phyloP scores from a whole-genome alignment of 2,888 invertebrate species.

The Eupeodes luniger region DNA sequence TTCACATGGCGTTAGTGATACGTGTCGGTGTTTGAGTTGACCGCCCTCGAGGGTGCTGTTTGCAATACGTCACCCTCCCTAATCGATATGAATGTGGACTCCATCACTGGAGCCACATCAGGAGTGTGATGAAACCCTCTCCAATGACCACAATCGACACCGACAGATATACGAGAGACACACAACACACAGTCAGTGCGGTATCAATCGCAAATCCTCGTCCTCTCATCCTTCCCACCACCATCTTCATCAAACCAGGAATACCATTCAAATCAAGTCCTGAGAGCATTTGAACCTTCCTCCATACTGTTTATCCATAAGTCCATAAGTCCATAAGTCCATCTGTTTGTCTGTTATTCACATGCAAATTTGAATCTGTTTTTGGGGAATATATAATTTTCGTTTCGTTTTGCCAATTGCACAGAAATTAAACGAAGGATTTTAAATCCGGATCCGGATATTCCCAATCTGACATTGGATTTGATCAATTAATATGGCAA shows the following conservation, averaged over 20 bases:
- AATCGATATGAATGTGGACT: slow-evolving; percentile 41
- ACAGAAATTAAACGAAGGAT: slow-evolving; percentile 29
- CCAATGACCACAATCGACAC: slow-evolving; percentile 71
- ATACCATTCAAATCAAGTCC: slow-evolving; percentile 36
- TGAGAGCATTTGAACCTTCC: not conserved
- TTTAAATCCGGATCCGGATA: slow-evolving; percentile 74
- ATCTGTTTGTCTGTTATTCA: slow-evolving; percentile 53
- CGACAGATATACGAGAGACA: slow-evolving; percentile 28
- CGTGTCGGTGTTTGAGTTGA: slow-evolving; percentile 44
- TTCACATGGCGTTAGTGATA: slow-evolving; percentile 77
- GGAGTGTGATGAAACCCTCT: slow-evolving; percentile 28
- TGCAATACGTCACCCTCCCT: slow-evolving; percentile 45
- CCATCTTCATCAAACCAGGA: not conserved
- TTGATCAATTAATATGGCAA: slow-evolving; percentile 76
- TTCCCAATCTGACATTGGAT: slow-evolving; percentile 76
- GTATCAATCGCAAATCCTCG: slow-evolving; percentile 71
- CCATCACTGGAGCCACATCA: slow-evolving; percentile 11
- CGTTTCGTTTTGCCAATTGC: slow-evolving; percentile 53
- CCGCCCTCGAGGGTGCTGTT: slow-evolving; percentile 42
- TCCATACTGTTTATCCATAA: not conserved
- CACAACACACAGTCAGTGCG: slow-evolving; percentile 53
- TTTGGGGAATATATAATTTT: slow-evolving; percentile 55
- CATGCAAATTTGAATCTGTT: slow-evolving; percentile 76
- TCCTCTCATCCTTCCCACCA: not conserved
- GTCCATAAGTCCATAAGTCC: slow-evolving; percentile 40